phyloP scores from a whole-genome alignment of 2,113 vertebrate species.

The Calonectris borealis region DNA sequence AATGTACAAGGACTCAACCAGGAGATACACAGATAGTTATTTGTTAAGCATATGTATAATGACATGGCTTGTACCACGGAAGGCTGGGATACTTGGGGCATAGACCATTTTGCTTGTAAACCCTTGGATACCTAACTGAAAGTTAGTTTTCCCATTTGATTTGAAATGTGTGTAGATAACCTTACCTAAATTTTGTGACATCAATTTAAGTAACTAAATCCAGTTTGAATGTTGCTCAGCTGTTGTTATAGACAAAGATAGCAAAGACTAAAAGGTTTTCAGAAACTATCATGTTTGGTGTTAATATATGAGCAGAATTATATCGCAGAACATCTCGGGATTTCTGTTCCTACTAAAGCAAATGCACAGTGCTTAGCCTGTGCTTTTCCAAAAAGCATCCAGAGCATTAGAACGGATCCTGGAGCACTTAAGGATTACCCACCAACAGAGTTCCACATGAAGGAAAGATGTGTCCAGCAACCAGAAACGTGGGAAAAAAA shows the following conservation, averaged over 20 bases:
- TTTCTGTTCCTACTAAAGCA: not conserved
- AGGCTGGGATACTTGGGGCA: not conserved
- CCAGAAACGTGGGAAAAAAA: not conserved
- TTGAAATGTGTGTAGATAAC: not conserved
- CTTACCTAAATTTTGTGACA: not conserved
- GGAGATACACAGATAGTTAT: not conserved
- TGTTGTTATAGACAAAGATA: not conserved
- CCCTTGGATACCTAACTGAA: too few species aligned
- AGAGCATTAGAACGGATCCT: not conserved
- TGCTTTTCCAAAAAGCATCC: not conserved
- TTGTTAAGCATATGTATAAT: not conserved
- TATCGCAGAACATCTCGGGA: not conserved
- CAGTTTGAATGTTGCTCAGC: not conserved
- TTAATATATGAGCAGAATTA: not conserved
- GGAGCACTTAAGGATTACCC: not conserved
- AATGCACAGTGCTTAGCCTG: not conserved
- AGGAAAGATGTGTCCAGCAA: not conserved
- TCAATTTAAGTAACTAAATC: not conserved
- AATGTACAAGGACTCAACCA: rapidly evolving
- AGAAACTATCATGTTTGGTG: not conserved
- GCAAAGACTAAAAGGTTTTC: not conserved
- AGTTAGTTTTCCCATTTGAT: not conserved
- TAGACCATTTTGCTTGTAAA: not conserved
- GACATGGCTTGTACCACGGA: not conserved
- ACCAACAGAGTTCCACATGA: rapidly evolving